These are phyloP conservation scores for Cervus canadensis DNA, from an alignment of 2,113 vertebrate genomes.

Conservation along the genomic window DNA sequence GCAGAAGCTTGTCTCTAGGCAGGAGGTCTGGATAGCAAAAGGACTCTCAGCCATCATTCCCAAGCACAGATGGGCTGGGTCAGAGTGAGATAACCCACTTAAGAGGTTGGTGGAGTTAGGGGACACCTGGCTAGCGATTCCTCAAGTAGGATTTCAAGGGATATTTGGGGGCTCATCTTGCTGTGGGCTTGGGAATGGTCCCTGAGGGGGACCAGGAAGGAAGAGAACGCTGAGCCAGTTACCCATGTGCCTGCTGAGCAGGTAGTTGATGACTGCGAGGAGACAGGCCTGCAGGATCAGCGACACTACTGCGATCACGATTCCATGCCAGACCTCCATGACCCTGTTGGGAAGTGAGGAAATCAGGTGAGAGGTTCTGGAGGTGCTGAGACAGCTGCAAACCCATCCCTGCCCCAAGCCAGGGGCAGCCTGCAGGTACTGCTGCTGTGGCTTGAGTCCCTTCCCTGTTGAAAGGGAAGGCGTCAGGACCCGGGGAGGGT, in stretches of 20 bases:
- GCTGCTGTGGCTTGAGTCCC: not conserved
- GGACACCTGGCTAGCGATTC: not conserved
- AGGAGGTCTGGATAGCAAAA: not conserved
- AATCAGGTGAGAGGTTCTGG: not conserved
- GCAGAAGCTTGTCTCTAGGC: not conserved
- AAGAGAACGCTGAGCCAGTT: not conserved
- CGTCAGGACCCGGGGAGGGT: not conserved
- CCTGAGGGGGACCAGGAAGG: not conserved
- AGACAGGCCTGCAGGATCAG: not conserved
- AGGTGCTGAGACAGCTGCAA: not conserved
- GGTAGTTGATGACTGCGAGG: conserved; percentile 34
- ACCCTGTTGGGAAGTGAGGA: not conserved
- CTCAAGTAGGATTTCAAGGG: not conserved
- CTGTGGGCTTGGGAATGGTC: not conserved
- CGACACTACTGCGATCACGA: not conserved
- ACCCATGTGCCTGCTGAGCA: conserved; percentile 77
- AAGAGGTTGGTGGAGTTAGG: not conserved
- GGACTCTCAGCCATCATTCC: not conserved
- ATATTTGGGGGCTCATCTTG: not conserved
- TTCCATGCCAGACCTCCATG: conserved; percentile 65
- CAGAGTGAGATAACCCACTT: not conserved
- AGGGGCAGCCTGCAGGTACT: not conserved
- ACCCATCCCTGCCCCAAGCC: no score
- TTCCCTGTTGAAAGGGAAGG: not conserved
- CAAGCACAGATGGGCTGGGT: not conserved